Percentiles rank a stretch among this genome's conserved stretches.
Conservation (phyloP, 2,113 vertebrate species). For the Boulengeromyrus knoepffleri region DNA sequence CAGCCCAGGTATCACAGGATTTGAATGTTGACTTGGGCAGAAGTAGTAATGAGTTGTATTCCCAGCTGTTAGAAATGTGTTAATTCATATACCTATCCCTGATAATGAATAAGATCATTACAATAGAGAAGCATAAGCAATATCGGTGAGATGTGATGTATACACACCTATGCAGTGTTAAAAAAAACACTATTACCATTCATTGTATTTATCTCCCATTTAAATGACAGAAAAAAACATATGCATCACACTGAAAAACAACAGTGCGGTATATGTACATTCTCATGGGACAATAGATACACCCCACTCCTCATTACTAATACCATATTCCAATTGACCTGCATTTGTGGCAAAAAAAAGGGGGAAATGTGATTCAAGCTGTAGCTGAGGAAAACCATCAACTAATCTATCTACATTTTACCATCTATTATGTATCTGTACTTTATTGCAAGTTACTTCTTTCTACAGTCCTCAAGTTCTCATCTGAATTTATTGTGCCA, state of each 20-base stretch:
- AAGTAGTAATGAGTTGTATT: background rate
- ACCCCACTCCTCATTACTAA: background rate
- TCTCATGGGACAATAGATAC: background rate
- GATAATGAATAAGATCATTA: background rate
- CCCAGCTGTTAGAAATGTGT: background rate
- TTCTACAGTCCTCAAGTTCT: background rate
- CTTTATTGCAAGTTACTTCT: background rate
- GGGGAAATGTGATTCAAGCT: background rate
- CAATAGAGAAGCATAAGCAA: background rate
- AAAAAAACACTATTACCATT: background rate
- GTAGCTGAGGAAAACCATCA: background rate
- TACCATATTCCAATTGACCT: background rate
- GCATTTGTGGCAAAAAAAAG: background rate
- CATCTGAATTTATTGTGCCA: background rate
- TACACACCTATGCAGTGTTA: background rate
- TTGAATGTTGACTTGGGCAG: background rate
- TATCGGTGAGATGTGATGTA: background rate
- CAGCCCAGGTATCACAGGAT: background rate
- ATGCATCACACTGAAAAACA: background rate
- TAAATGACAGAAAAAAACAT: background rate
- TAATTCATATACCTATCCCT: background rate
- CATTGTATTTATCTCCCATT: background rate
- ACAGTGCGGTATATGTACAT: background rate
- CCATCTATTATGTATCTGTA: background rate
- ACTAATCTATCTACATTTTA: background rate